phyloP scores from a whole-genome alignment of 2,888 invertebrate genomes.

The Hecatera dysodea region DNA sequence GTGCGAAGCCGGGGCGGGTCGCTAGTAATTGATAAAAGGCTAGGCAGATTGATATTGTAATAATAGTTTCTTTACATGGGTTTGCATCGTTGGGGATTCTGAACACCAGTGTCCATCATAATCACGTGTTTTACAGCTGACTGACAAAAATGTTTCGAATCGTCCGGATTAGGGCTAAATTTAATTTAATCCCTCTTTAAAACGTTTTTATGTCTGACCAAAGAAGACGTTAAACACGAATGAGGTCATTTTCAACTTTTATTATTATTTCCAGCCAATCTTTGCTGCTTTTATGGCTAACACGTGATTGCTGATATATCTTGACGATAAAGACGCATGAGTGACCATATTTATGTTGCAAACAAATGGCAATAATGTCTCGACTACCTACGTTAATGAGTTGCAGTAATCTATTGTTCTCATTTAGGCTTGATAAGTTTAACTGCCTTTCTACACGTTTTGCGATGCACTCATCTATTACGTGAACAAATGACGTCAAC shows the following conservation, averaged over 20 bases:
- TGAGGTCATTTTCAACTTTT: not conserved
- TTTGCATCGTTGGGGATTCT: too few species aligned
- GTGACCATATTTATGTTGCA: conserved; percentile 21
- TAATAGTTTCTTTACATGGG: too few species aligned
- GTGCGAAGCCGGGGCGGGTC: too few species aligned
- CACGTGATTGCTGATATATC: conserved; percentile 22
- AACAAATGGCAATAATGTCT: conserved; percentile 13
- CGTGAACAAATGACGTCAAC: not conserved
- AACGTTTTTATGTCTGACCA: conserved; percentile 3
- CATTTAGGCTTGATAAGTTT: conserved; percentile 20
- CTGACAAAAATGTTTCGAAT: too few species aligned
- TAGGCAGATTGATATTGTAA: too few species aligned
- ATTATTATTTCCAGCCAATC: conserved; percentile 3
- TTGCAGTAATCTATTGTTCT: conserved; percentile 12
- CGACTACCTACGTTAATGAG: conserved; percentile 8
- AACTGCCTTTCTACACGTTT: conserved; percentile 1
- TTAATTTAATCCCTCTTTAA: not conserved
- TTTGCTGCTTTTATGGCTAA: conserved; percentile 18
- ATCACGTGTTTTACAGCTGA: too few species aligned
- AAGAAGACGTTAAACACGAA: not conserved
- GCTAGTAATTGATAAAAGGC: too few species aligned
- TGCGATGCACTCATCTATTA: not conserved
- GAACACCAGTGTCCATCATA: too few species aligned
- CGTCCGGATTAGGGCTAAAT: not conserved
- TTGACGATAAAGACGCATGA: conserved; percentile 3